Percentiles rank a stretch among this genome's conserved stretches.
These are phyloP conservation scores for Endotricha flammealis DNA, from an alignment of 2,888 invertebrate species.

Conservation along the genomic window DNA sequence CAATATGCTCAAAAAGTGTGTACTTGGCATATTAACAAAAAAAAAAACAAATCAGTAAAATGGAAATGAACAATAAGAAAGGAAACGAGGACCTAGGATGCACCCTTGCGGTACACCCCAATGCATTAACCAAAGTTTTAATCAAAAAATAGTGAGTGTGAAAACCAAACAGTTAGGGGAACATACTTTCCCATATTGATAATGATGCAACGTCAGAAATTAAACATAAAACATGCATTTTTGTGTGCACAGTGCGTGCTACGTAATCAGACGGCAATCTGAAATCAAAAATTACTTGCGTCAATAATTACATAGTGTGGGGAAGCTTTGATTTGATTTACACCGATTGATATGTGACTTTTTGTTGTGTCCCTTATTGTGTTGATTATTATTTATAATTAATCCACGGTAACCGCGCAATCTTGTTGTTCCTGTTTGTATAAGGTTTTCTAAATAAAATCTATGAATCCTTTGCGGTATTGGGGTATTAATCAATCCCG, in stretches of 20 bases:
- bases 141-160: conserved; percentile 74
- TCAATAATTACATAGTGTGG: conserved; percentile 52
- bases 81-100: conserved; percentile 52
- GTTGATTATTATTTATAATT: too few relatives aligned
- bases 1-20: too few relatives aligned
- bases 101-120: conserved; percentile 67
- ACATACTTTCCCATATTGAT: conserved; percentile 71
- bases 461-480: too few relatives aligned
- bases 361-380: too few relatives aligned
- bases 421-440: too few relatives aligned
- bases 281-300: conserved; percentile 48
- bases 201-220: conserved; percentile 61
- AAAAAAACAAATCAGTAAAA: conserved; percentile 27
- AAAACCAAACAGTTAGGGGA: conserved; percentile 70
- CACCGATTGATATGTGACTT: conserved; percentile 33
- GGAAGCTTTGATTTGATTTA: conserved; percentile 31
- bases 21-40: conserved; percentile 4
- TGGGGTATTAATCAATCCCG: too few relatives aligned
- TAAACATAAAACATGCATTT: conserved; percentile 52
- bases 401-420: too few relatives aligned
- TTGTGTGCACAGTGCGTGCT: conserved; percentile 45
- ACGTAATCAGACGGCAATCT: conserved; percentile 60
- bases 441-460: too few relatives aligned
- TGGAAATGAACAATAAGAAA: conserved; percentile 35
- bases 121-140: conserved; percentile 60